Percentiles rank a stretch among this genome's conserved stretches.
Evolutionary conservation across 2,797 vertebrate genomes (phyloP).

Genomic region (Hoplostethus atlanticus): DNA sequence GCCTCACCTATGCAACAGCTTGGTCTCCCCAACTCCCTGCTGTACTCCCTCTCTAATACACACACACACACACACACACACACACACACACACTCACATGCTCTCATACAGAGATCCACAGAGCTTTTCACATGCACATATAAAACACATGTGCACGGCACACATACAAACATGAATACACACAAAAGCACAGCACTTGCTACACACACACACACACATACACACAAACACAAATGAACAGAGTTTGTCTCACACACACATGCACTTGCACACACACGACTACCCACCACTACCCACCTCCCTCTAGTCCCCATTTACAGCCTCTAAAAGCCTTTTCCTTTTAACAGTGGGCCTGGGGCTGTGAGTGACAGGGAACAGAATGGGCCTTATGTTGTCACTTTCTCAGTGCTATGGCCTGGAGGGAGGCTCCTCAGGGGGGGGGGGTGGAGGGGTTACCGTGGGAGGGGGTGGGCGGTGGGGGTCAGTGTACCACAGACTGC

Average conservation of each 20-base stretch:
- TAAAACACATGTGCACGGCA: conserved; percentile 18
- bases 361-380: conserved; percentile 85
- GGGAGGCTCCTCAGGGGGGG: conserved; percentile 69
- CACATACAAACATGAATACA: conserved; percentile 3
- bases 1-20: conserved; percentile 41
- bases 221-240: not conserved
- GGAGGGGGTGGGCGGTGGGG: conserved; percentile 5
- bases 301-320: conserved; percentile 76
- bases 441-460: conserved; percentile 19
- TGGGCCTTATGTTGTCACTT: conserved; percentile 85
- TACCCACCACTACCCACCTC: conserved; percentile 69
- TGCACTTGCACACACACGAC: conserved; percentile 41
- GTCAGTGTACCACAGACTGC: conserved; percentile 38
- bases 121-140: not conserved
- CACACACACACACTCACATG: conserved; percentile 25
- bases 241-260: conserved; percentile 1
- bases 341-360: conserved; percentile 80
- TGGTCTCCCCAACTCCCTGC: conserved; percentile 36
- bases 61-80: conserved; percentile 29
- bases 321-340: conserved; percentile 85
- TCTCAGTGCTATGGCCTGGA: conserved; percentile 74
- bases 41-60: conserved; percentile 20
- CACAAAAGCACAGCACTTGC: too few species aligned
- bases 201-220: too few species aligned
- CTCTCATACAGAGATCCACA: not conserved